Percentiles rank a stretch among this genome's conserved stretches.
Conservation (phyloP, 2,888 invertebrate genomes). For the Cryptops parisi region DNA sequence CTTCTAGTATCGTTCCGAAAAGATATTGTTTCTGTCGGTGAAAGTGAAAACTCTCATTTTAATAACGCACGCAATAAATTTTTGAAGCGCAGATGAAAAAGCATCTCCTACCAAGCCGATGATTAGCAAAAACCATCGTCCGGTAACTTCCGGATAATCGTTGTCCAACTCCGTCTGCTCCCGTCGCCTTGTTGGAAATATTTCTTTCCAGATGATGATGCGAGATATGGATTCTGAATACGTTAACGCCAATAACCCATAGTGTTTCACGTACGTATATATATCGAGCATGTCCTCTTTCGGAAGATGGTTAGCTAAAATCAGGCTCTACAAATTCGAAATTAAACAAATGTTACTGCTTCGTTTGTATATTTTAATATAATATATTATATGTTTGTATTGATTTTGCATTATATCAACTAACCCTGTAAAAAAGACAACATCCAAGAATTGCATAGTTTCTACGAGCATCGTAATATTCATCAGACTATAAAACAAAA, state of each 20-base stretch:
- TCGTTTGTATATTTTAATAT: too few relatives aligned
- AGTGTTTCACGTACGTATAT: neutral
- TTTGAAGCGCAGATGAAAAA: neutral
- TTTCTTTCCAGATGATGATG: conserved; percentile 6
- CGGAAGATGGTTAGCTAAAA: conserved; percentile 9
- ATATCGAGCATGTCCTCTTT: conserved; percentile 9
- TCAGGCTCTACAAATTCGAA: neutral
- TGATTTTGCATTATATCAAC: neutral
- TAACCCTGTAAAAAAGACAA: conserved; percentile 6
- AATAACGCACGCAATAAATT: neutral
- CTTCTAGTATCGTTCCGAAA: conserved; percentile 27
- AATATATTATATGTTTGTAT: neutral
- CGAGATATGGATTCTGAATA: neutral
- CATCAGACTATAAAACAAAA: neutral
- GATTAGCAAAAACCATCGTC: conserved; percentile 28
- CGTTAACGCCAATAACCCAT: conserved; percentile 5
- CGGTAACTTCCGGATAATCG: conserved; percentile 23
- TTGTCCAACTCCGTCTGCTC: neutral
- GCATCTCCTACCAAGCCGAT: conserved; percentile 28
- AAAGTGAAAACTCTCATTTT: conserved; percentile 1
- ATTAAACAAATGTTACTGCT: too few relatives aligned
- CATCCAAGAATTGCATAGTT: conserved; percentile 2
- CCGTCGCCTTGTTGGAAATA: neutral
- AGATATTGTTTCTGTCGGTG: conserved; percentile 28
- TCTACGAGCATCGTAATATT: conserved; percentile 7